A percentile compares a stretch with the other conserved stretches of the same genome.
Conservation (phyloP, 2,888 invertebrate genomes). For the Tetrapedia diversipes region DNA sequence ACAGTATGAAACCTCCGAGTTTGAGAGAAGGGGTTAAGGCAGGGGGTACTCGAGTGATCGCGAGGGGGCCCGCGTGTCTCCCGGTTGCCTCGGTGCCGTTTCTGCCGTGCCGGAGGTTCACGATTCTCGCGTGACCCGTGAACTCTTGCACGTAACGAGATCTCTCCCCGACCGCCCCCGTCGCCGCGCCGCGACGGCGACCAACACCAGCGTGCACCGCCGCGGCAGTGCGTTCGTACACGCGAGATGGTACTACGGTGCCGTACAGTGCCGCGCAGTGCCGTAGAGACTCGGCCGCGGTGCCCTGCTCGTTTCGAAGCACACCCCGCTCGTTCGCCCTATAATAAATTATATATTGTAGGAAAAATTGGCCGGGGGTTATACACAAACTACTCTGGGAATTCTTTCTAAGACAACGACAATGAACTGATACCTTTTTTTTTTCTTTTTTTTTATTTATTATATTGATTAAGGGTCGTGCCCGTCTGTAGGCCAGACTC, state of each 20-base stretch:
- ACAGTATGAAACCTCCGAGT: no score
- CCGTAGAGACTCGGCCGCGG: constrained; percentile 53
- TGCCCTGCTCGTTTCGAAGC: constrained; percentile 66
- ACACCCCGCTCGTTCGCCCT: constrained; percentile 74
- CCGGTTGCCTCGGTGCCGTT: constrained; percentile 58
- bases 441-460: no score
- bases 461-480: no score
- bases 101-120: constrained; percentile 73
- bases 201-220: constrained; percentile 50
- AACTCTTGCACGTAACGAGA: constrained; percentile 79
- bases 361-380: no score
- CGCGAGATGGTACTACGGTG: constrained; percentile 51
- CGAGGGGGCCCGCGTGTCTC: constrained; percentile 64
- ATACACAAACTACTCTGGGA: no score
- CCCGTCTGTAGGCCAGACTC: no score
- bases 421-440: no score
- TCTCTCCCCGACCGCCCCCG: constrained; percentile 62
- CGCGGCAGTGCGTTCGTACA: constrained; percentile 45
- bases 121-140: constrained; percentile 80
- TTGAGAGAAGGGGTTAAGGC: no score
- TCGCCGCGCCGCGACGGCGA: constrained; percentile 47
- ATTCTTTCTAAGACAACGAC: no score
- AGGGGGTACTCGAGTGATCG: constrained; percentile 67
- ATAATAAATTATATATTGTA: no score
- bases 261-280: constrained; percentile 55